Base-by-base conservation (phyloP, 64 coral and sea anemone species). In the Montipora foliosa region DNA sequence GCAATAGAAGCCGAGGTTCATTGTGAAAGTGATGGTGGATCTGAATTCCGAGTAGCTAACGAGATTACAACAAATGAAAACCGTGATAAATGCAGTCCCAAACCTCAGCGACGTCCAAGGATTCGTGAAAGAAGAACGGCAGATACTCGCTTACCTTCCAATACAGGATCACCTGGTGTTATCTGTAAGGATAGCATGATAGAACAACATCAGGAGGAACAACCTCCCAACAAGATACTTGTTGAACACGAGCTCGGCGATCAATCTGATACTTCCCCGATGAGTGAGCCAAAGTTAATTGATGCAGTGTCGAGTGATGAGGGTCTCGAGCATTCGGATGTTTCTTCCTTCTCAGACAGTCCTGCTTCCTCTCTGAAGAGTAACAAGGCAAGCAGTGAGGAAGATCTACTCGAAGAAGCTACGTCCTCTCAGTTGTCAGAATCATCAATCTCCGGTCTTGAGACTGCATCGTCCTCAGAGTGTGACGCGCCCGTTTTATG, bases 31-130 rank as follows among this genome's bases (percentile, higher is more conserved):
- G 82, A 71, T 22, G 3, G 44, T 67, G 66, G 17, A 1, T 46
- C 19, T 46, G 17, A n/a, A 44, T 8, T 44, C 9, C 12, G 14
- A n/a, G 37, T 11, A 57, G 11, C 46, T 47, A n/a, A 60, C 74
- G 52, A 10, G 2, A 5, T 16, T 11, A 4, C 10, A 22, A 59
- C 73, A 76, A 78, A 57, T 13, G 49, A 25, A 49, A 49, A 13
- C 44, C 6, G 44, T 22, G 58, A 37, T 8, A 83, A 4, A 57
- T 61, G 15, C 72, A 48, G 74, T 61, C 90, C 80, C 4, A 85
- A 86, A 45, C 81, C 81, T 66, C 90, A 92, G 37, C 51, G 90
- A 67, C 19, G 47, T 24, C 82, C 61, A 71, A 71, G 45, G 72
- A 12, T 22, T 24, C 82, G 80, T 76, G 73, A 77, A 1, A 82